These are phyloP conservation scores for Channa striata DNA, from an alignment of 2,797 vertebrate genomes.

Conservation along the genomic window DNA sequence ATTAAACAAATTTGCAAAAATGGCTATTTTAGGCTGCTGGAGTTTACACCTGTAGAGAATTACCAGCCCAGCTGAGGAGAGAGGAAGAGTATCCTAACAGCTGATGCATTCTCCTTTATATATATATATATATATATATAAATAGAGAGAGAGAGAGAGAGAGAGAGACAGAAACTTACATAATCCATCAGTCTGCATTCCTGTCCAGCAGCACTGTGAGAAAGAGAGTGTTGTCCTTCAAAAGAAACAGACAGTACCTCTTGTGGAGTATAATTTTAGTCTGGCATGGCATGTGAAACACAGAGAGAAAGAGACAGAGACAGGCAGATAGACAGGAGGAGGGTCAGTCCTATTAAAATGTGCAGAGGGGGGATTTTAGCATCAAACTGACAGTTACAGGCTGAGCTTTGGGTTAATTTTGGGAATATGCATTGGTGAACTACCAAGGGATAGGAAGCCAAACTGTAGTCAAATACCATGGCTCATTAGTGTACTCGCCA, in stretches of 20 bases:
- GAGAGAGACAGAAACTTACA: slow-evolving; percentile 58
- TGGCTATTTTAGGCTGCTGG: too few species aligned
- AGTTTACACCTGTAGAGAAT: slow-evolving; percentile 21
- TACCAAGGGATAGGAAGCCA: slow-evolving; percentile 50
- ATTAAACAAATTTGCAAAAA: too few species aligned
- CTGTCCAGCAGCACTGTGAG: slow-evolving; percentile 41
- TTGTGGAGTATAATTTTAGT: slow-evolving; percentile 66
- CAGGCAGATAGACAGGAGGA: slow-evolving; percentile 40
- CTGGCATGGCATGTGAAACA: slow-evolving; percentile 37
- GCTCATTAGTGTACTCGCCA: slow-evolving; percentile 58
- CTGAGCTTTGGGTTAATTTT: slow-evolving; percentile 51
- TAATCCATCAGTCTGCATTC: slow-evolving; percentile 61
- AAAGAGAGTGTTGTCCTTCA: slow-evolving; percentile 52
- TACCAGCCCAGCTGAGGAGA: slow-evolving; percentile 35
- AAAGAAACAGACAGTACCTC: slow-evolving; percentile 46
- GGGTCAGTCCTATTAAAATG: slow-evolving; percentile 53
- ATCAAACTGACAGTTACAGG: slow-evolving; percentile 66
- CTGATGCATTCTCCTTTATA: slow-evolving; percentile 74
- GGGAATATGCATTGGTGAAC: slow-evolving; percentile 45
- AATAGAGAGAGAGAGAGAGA: too few species aligned
- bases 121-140: too few species aligned
- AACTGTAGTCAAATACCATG: slow-evolving; percentile 43
- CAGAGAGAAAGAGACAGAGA: slow-evolving; percentile 14
- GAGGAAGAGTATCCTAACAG: slow-evolving; percentile 56
- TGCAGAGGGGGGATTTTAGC: slow-evolving; percentile 47